Conservation (phyloP, 2,113 vertebrate genomes). For the Callopanchax toddi region DNA sequence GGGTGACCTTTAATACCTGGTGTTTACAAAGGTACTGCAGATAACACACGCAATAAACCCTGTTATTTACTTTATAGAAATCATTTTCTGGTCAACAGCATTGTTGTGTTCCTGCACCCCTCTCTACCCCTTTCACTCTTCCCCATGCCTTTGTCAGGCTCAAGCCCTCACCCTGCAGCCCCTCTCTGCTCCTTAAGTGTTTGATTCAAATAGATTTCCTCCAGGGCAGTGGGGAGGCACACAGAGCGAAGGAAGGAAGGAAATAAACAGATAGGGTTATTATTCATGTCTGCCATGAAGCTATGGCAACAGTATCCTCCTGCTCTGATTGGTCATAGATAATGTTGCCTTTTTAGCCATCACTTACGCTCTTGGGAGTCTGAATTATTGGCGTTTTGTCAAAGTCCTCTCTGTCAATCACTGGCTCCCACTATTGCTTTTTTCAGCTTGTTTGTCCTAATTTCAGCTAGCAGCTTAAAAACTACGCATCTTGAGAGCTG, state of each 20-base stretch:
- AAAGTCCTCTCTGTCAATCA: slow-evolving; percentile 41
- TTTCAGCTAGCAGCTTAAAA: slow-evolving; percentile 31
- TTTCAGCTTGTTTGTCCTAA: slow-evolving; percentile 21
- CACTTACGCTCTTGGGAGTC: slow-evolving; percentile 51
- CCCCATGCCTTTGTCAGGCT: slow-evolving; percentile 4
- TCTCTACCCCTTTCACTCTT: slow-evolving; percentile 7
- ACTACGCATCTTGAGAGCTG: slow-evolving; percentile 20
- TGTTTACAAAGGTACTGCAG: slow-evolving; percentile 10
- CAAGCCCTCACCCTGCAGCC: slow-evolving; percentile 31
- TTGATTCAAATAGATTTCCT: slow-evolving; percentile 60
- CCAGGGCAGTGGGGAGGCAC: slow-evolving; percentile 46
- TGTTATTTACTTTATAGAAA: slow-evolving; percentile 2
- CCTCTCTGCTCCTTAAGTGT: slow-evolving; percentile 51
- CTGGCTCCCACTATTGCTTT: slow-evolving; percentile 31
- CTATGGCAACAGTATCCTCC: slow-evolving; percentile 76
- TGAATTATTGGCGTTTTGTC: slow-evolving; percentile 55
- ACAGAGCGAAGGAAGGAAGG: slow-evolving; percentile 55
- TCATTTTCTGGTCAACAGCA: slow-evolving; percentile 1
- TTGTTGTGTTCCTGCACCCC: slow-evolving; percentile 2
- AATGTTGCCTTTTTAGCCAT: slow-evolving; percentile 58
- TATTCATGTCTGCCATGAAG: slow-evolving; percentile 70
- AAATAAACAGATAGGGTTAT: slow-evolving; percentile 70
- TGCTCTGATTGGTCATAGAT: slow-evolving; percentile 72
- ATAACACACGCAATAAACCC: background rate
- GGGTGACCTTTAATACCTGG: slow-evolving; percentile 8